Percentiles rank a stretch among this genome's conserved stretches.
Conservation (phyloP, 2,888 invertebrate species). For the Frankliniella fusca region DNA sequence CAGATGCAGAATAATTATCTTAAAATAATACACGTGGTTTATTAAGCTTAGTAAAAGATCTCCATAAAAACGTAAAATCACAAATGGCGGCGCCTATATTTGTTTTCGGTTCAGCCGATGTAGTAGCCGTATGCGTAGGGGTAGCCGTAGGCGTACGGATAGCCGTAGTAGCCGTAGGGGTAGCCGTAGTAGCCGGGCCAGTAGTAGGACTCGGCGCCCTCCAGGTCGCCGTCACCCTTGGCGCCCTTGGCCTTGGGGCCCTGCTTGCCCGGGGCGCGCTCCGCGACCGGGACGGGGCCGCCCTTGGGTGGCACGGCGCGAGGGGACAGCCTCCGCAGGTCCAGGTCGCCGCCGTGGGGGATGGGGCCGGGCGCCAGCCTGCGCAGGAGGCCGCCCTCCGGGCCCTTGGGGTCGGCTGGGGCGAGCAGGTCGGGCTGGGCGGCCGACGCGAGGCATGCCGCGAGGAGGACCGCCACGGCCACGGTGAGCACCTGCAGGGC, state of each 20-base stretch:
- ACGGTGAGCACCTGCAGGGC: not conserved
- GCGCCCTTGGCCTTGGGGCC: not conserved
- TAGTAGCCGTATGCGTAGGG: slow-evolving; percentile 18
- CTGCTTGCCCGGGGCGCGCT: not conserved
- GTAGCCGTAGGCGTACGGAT: slow-evolving; percentile 15
- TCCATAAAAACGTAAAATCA: too few relatives aligned
- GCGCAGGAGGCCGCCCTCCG: not conserved
- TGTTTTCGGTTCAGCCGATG: not conserved
- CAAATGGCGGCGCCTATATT: too few relatives aligned
- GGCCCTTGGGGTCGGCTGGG: not conserved
- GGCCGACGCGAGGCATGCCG: not conserved
- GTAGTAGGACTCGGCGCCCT: slow-evolving; percentile 20
- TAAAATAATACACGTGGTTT: too few relatives aligned
- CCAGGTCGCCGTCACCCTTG: slow-evolving; percentile 9
- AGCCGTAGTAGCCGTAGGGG: not conserved
- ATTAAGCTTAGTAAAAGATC: too few relatives aligned
- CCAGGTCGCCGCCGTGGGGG: not conserved
- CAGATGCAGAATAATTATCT: too few relatives aligned
- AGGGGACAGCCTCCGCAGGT: not conserved
- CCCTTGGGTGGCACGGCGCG: not conserved
- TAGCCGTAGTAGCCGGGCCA: not conserved
- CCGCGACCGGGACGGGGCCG: not conserved
- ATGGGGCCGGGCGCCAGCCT: not conserved
- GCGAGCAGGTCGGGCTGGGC: not conserved
- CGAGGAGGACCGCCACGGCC: not conserved